Percentiles rank a stretch among this genome's conserved stretches.
Evolutionary conservation across 2,797 vertebrate species (phyloP).

Genomic region (Aeoliscus strigatus): DNA sequence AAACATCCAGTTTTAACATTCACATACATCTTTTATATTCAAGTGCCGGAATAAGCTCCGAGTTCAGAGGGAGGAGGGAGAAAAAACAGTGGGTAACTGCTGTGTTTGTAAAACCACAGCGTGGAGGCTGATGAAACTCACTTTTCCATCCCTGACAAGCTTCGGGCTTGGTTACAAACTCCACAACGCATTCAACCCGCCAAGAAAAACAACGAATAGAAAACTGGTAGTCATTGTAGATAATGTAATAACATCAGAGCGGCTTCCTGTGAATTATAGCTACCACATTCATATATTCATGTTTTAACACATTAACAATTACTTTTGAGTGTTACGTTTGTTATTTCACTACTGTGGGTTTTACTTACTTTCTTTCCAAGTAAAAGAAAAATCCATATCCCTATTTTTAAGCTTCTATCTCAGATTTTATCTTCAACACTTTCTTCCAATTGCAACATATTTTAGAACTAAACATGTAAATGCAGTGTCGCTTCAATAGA

Average conservation of each 20-base stretch:
- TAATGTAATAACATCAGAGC: not conserved
- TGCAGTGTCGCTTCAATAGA: too few relatives aligned
- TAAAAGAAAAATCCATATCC: too few relatives aligned
- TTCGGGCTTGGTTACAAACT: conserved; percentile 1
- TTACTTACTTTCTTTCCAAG: too few relatives aligned
- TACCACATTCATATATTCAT: not conserved
- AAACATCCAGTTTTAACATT: conserved; percentile 1
- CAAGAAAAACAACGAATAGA: not conserved
- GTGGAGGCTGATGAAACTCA: conserved; percentile 9
- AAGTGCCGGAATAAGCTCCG: not conserved
- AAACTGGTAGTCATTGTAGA: not conserved
- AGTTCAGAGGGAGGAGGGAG: not conserved
- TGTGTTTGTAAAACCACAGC: conserved; percentile 4
- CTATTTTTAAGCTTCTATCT: too few relatives aligned
- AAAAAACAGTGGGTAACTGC: conserved; percentile 9
- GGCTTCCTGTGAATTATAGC: not conserved
- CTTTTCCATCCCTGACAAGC: conserved; percentile 8
- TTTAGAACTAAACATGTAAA: too few relatives aligned
- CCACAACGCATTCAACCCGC: not conserved
- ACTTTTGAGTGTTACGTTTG: too few relatives aligned
- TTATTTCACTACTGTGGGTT: too few relatives aligned
- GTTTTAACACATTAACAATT: too few relatives aligned
- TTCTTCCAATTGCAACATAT: too few relatives aligned
- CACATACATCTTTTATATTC: conserved; percentile 10
- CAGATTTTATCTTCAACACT: too few relatives aligned